Evolutionary conservation across 2,113 vertebrate genomes (phyloP).

Genomic region (Tachuris rubrigastra): DNA sequence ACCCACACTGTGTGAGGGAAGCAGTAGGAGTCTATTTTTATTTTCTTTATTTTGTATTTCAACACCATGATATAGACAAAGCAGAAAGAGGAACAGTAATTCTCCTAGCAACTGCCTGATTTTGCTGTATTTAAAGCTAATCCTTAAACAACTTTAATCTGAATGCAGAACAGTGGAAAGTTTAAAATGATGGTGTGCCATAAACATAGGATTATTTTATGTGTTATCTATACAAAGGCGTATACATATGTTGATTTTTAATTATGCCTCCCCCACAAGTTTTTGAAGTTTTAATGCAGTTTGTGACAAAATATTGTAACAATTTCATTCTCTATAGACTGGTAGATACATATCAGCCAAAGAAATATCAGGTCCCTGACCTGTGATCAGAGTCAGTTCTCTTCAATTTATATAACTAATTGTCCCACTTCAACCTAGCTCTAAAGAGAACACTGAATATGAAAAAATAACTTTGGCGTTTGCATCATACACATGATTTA

Average conservation of each 20-base stretch:
- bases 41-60: neutral
- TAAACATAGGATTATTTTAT: neutral
- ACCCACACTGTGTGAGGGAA: neutral
- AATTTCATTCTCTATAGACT: neutral
- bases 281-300: neutral
- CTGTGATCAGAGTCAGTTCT: neutral
- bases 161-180: neutral
- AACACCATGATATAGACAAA: neutral
- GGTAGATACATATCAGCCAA: neutral
- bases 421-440: neutral
- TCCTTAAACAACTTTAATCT: neutral
- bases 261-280: fast-evolving
- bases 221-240: fast-evolving
- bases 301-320: neutral
- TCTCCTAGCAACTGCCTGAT: neutral
- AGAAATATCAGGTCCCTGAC: neutral
- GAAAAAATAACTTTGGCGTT: neutral
- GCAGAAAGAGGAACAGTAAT: neutral
- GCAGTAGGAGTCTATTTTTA: neutral
- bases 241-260: neutral
- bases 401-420: neutral
- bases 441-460: neutral
- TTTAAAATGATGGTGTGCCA: neutral
- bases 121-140: neutral
- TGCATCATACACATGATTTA: neutral